phyloP scores from a whole-genome alignment of 2,113 vertebrate genomes.

The Grammatotria lemairii region DNA sequence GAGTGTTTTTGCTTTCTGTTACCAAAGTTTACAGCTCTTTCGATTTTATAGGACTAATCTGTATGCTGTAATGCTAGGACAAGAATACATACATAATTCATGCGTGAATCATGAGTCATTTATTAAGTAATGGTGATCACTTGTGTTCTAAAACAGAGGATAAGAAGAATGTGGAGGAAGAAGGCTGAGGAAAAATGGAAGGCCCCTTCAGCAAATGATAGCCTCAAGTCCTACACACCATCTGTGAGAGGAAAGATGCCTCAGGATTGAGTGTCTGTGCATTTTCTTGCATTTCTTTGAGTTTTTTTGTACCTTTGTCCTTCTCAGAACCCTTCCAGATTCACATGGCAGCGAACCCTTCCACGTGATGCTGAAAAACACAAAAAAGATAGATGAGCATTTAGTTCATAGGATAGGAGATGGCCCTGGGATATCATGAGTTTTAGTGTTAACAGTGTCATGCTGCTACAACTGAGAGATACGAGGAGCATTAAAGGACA shows the following conservation, averaged over 20 bases:
- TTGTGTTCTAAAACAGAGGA: not conserved
- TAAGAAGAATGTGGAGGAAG: not conserved
- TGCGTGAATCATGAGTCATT: not conserved
- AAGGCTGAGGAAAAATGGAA: not conserved
- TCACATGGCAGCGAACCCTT: not conserved
- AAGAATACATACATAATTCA: not conserved
- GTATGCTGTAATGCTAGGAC: not conserved
- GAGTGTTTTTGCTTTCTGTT: not conserved
- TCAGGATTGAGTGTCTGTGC: slow-evolving; percentile 17
- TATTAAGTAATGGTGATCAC: not conserved
- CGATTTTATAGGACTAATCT: not conserved
- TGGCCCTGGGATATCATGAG: not conserved
- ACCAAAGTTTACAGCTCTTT: not conserved
- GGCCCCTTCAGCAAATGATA: slow-evolving; percentile 16
- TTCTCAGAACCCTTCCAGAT: not conserved
- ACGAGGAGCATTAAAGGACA: not conserved
- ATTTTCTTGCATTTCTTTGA: slow-evolving; percentile 1
- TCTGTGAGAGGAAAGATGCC: slow-evolving; percentile 58
- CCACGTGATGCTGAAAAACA: not conserved
- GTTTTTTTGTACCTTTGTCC: not conserved
- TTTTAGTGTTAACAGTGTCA: not conserved
- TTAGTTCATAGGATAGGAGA: not conserved
- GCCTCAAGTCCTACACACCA: slow-evolving; percentile 38
- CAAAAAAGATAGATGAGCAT: not conserved
- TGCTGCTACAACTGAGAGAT: not conserved